These are phyloP conservation scores for Crypturellus tataupa DNA, from an alignment of 2,797 vertebrate species.

Conservation along the genomic window DNA sequence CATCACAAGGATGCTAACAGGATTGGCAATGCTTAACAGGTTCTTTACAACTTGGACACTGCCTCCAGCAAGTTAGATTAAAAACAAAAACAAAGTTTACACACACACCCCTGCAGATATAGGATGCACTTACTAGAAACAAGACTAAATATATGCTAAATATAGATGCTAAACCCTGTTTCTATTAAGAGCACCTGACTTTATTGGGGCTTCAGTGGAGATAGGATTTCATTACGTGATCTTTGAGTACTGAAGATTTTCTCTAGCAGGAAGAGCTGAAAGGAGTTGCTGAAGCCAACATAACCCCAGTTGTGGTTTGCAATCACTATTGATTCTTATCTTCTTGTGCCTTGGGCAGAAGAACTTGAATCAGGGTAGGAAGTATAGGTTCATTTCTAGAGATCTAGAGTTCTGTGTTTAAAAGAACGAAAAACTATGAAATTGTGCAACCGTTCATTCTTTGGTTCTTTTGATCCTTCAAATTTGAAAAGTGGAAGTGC, in stretches of 20 bases:
- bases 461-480: not conserved
- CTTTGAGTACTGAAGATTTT: not conserved
- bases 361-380: not conserved
- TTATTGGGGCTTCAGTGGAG: not conserved
- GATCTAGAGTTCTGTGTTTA: not conserved
- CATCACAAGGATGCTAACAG: conserved; percentile 14
- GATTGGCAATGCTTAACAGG: conserved; percentile 5
- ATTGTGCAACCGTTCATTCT: not conserved
- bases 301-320: not conserved
- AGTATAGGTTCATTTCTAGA: not conserved
- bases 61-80: not conserved
- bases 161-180: not conserved
- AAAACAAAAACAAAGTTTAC: not conserved
- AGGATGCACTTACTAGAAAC: not conserved
- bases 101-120: not conserved
- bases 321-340: not conserved
- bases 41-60: not conserved
- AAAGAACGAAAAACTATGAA: not conserved
- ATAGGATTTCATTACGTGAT: not conserved
- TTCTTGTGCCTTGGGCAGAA: not conserved
- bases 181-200: not conserved
- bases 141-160: not conserved
- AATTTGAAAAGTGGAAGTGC: not conserved
- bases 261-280: not conserved
- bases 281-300: not conserved